Base-by-base conservation (phyloP, 2,113 vertebrate species). In the Anseranas semipalmata region DNA sequence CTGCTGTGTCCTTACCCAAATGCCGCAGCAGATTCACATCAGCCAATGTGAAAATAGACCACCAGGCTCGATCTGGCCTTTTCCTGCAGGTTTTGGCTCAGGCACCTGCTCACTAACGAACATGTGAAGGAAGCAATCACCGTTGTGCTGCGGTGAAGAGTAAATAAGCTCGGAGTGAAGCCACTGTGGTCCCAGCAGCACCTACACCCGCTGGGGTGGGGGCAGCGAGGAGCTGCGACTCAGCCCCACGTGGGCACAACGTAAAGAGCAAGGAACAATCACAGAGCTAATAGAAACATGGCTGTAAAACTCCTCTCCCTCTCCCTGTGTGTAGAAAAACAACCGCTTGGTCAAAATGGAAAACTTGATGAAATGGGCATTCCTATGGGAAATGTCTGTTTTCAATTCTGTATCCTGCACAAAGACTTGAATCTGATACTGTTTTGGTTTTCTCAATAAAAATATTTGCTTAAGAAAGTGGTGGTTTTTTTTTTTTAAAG, bases 371-470 rank as follows among this genome's bases (percentile, higher is more conserved):
- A 77, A 87, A 85, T 52, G 55, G 78, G 35, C 10, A 17, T 83
- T 93, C 48, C 39, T 62, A 45, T 53, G 62, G 75, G 68, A 94
- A 90, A 63, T 67, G 41, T 80, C 78, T 91, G 79, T 53, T 93
- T 96, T 94, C 75, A 80, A 21, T 85, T 90, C 78, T 55, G 35
- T 55, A 48, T 89, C 59, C 43, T 1, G 2, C 45, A 72, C 33
- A 66, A 67, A 91, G 72, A 33, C 85, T 70, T 60, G 87, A 74
- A 83, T 82, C 35, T 85, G 63, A 80, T 58, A 35, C 53, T 87
- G 39, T 85, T 96, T 87, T 62, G 45, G 35, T 88, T 95, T 94
- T 79, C 67, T 80, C 46, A 73, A 52, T 27, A 80, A 83, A 94
- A 85, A 60, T 75, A 75, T 78, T 93, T 89, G 83, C 35, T 87